Evolutionary conservation across 2,797 vertebrate genomes (phyloP).

Genomic region (Cirrhinus molitorella): DNA sequence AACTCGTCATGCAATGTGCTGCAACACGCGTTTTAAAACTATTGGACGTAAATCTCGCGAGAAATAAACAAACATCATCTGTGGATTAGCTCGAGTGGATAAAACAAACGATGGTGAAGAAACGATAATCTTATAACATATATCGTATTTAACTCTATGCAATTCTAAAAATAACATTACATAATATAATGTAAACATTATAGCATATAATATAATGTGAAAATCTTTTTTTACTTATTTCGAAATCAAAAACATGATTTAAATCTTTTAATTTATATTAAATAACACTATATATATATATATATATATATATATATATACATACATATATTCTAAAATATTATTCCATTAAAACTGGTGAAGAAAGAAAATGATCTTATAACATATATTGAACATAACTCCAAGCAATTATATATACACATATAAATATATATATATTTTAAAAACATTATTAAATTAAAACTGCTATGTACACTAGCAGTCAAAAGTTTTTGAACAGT

Average conservation of each 20-base stretch:
- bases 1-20: background rate
- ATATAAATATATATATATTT: too few species aligned
- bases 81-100: background rate
- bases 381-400: too few species aligned
- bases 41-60: constrained; percentile 37
- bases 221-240: background rate
- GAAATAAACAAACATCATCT: background rate
- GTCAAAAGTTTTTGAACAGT: too few species aligned
- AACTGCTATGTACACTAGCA: background rate
- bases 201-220: background rate
- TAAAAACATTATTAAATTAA: background rate
- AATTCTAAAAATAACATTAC: background rate
- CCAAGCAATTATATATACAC: too few species aligned
- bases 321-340: too few species aligned
- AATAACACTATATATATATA: too few species aligned
- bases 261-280: background rate
- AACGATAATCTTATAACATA: background rate
- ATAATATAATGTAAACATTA: too few species aligned
- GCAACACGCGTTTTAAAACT: constrained; percentile 34
- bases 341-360: too few species aligned
- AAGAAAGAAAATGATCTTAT: too few species aligned
- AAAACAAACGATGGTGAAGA: background rate
- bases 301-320: too few species aligned
- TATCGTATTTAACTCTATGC: background rate
- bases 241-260: background rate